phyloP scores from a whole-genome alignment of 2,797 vertebrate species.

The Pempheris klunzingeri region DNA sequence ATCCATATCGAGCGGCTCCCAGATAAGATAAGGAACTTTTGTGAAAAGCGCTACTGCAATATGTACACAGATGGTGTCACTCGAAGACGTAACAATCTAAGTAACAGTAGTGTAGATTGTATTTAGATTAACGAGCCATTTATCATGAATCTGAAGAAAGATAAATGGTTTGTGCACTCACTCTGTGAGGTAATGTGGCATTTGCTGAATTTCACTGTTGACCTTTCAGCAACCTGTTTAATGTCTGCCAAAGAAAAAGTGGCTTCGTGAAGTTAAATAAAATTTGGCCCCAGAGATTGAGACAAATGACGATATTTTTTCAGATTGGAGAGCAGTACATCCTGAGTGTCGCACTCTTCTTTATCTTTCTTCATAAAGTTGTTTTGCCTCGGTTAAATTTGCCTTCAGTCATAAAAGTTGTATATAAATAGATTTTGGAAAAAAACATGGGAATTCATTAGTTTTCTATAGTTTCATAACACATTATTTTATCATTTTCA shows the following conservation, averaged over 20 bases:
- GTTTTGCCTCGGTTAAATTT: neutral
- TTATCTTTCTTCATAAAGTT: neutral
- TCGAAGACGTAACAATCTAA: constrained; percentile 44
- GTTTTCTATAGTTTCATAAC: neutral
- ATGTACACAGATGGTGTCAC: constrained; percentile 44
- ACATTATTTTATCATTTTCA: neutral
- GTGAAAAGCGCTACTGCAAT: constrained; percentile 49
- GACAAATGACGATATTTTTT: constrained; percentile 10
- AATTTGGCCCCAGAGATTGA: constrained; percentile 13
- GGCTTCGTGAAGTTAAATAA: constrained; percentile 8
- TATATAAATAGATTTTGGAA: neutral
- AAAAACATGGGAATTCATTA: neutral
- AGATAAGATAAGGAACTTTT: constrained; percentile 56
- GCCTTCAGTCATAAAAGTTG: neutral
- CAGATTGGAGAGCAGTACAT: neutral
- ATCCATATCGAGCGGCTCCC: constrained; percentile 14
- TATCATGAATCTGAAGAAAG: constrained; percentile 50
- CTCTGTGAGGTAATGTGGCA: constrained; percentile 40
- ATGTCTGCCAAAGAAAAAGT: constrained; percentile 37
- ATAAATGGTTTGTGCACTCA: constrained; percentile 46
- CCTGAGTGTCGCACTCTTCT: neutral
- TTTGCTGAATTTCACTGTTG: constrained; percentile 38
- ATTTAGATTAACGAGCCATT: constrained; percentile 67
- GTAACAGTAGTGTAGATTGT: constrained; percentile 44
- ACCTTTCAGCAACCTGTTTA: constrained; percentile 57